Base-by-base conservation (phyloP, 2,888 invertebrate species). In the Lacanobia wlatinum region DNA sequence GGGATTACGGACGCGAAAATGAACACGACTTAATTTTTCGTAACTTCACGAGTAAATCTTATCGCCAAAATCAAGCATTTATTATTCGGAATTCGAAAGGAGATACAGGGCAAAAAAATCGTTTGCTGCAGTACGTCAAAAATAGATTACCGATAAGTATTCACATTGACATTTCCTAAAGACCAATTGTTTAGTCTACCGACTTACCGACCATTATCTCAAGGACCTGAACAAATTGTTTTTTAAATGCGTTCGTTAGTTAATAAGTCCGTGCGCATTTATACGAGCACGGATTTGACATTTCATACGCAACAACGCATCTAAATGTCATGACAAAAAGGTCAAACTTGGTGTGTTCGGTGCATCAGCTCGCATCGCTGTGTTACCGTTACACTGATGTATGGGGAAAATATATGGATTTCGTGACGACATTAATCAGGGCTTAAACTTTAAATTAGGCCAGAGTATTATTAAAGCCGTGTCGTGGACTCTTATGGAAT, bases 251-350 rank as follows among this genome's bases (percentile, higher is more conserved):
- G 66, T 77, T 76, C 75, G 81, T 83, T 81, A 83, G 73, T 82
- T 71, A 70, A 78, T 82, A 83, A 76, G 69, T 76, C 84, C 64
- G 63, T 82, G 66, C 76, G 71, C 78, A 75, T 72, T 89, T 90
- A 91, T 92, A 88, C 90, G 80, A 67, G 92, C 95, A 96, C 95
- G 95, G 88, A 93, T 87, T 93, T 92, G 95, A 92, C 95, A 95
- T 94, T 96, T 94, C 80, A 90, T 92, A 91, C 92, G 92, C 92
- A 92, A 87, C 88, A 83, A 90, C 90, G 90, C 89, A 91, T 83
- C 86, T 61, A 93, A 95, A 94, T 93, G 94, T 92, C 94, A 94
- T 87, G 85, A 87, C 74, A 78, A 85, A 93, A 93, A 94, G 92
- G 94, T 93, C 90, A 90, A 78, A 75, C 78, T 78, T 82, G 85